A percentile compares a stretch with the other conserved stretches of the same genome.
Conservation (phyloP, 2,888 invertebrate genomes). For the Drosophila prolongata region DNA sequence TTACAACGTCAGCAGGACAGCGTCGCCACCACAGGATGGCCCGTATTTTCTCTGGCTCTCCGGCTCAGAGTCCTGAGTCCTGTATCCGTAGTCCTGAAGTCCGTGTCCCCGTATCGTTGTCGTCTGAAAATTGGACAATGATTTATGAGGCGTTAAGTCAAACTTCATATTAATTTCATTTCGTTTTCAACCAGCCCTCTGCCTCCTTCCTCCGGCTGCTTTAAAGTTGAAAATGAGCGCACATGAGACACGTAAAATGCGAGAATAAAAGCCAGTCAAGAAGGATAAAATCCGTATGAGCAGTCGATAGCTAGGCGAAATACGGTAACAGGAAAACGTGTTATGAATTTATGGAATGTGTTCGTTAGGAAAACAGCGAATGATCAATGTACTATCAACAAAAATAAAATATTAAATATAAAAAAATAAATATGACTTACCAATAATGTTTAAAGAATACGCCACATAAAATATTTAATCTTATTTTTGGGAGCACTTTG, state of each 20-base stretch:
- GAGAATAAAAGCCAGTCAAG: slow-evolving; percentile 47
- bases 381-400: not conserved
- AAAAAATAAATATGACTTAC: too few relatives aligned
- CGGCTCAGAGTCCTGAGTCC: slow-evolving; percentile 13
- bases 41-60: slow-evolving; percentile 12
- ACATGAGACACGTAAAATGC: slow-evolving; percentile 42
- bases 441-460: too few relatives aligned
- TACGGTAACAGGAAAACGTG: slow-evolving; percentile 56
- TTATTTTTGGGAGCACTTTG: too few relatives aligned
- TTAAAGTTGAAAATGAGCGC: slow-evolving; percentile 58
- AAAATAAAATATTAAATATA: too few relatives aligned
- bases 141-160: slow-evolving; percentile 80
- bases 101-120: slow-evolving; percentile 41
- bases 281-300: slow-evolving; percentile 53
- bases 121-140: slow-evolving; percentile 77
- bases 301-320: slow-evolving; percentile 35
- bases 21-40: slow-evolving; percentile 30
- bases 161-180: slow-evolving; percentile 80
- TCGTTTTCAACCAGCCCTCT: slow-evolving; percentile 62
- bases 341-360: slow-evolving; percentile 56
- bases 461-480: too few relatives aligned
- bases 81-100: slow-evolving; percentile 24
- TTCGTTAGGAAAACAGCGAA: slow-evolving; percentile 3
- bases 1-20: slow-evolving; percentile 62
- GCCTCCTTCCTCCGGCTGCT: slow-evolving; percentile 35